phyloP scores from a whole-genome alignment of 2,797 vertebrate genomes.

The Poecilia velifera region DNA sequence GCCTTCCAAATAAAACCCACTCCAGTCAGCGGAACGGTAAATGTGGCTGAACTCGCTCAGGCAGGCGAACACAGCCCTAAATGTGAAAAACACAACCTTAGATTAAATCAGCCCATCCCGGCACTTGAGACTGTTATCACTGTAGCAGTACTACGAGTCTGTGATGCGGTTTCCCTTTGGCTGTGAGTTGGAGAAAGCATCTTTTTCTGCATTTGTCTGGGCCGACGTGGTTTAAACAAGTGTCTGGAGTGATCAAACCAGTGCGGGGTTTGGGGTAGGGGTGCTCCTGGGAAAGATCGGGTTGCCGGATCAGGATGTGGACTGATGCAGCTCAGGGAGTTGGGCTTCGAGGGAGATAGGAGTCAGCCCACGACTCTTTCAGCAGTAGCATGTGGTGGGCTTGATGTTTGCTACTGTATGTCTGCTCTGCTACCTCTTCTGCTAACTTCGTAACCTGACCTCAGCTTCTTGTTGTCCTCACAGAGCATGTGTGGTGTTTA shows the following conservation, averaged over 20 bases:
- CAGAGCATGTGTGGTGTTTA: constrained; percentile 29
- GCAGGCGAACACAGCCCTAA: constrained; percentile 24
- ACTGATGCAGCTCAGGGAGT: constrained; percentile 65
- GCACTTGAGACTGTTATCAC: constrained; percentile 37
- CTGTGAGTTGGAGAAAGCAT: constrained; percentile 70
- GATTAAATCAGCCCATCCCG: constrained; percentile 48
- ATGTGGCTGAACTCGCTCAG: constrained; percentile 22
- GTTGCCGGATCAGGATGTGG: constrained; percentile 80
- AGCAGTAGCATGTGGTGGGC: constrained; percentile 29
- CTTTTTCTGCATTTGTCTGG: constrained; percentile 59
- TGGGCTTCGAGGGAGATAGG: constrained; percentile 31
- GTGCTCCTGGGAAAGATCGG: constrained; percentile 69
- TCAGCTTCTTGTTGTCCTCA: constrained; percentile 21
- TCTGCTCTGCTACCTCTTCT: constrained; percentile 50
- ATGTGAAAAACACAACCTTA: constrained; percentile 52
- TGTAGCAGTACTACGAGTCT: constrained; percentile 48
- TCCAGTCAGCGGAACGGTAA: constrained; percentile 47
- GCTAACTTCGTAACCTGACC: constrained; percentile 57
- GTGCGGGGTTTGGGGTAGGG: constrained; percentile 20
- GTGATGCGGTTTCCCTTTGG: constrained; percentile 64
- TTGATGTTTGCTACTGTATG: constrained; percentile 62
- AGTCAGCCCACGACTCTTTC: constrained; percentile 20
- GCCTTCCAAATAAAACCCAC: constrained; percentile 31
- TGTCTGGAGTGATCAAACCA: constrained; percentile 70
- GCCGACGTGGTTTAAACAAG: constrained; percentile 80